A percentile compares a stretch with the other conserved stretches of the same genome.
Evolutionary conservation across 30 jellyfish, hydroid and myxozoan species (phyloP).

Genomic region (Aurelia aurita): DNA sequence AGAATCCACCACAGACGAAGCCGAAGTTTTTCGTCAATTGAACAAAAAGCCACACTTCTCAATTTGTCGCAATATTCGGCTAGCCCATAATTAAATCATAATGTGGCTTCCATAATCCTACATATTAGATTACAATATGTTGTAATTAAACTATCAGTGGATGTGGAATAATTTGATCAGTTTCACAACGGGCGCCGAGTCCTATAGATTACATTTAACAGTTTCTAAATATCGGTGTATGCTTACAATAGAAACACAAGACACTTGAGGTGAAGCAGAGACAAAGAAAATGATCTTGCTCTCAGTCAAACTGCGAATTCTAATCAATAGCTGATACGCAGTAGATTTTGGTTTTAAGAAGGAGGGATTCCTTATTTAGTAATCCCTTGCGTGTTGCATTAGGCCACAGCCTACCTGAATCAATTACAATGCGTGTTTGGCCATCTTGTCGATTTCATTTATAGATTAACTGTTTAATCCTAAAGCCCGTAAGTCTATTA

Average conservation of each 20-base stretch:
- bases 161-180: constrained; percentile 56
- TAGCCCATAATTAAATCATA: constrained; percentile 57
- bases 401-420: constrained; percentile 14
- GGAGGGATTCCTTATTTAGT: constrained; percentile 34
- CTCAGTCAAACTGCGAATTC: neutral
- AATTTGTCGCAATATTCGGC: constrained; percentile 26
- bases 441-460: neutral
- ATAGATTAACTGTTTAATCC: neutral
- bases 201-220: constrained; percentile 44
- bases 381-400: constrained; percentile 1
- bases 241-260: constrained; percentile 42
- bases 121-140: constrained; percentile 49
- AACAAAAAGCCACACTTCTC: constrained; percentile 43
- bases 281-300: neutral
- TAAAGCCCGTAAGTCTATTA: neutral
- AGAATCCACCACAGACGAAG: neutral
- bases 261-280: constrained; percentile 6
- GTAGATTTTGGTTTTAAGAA: constrained; percentile 13
- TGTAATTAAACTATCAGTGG: constrained; percentile 75
- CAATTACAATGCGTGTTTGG: neutral
- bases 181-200: constrained; percentile 73
- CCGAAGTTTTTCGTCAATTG: constrained; percentile 23
- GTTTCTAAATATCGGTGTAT: constrained; percentile 45
- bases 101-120: constrained; percentile 59
- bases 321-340: neutral